Conservation (phyloP, 2,113 vertebrate genomes). For the Xerus inauris region DNA sequence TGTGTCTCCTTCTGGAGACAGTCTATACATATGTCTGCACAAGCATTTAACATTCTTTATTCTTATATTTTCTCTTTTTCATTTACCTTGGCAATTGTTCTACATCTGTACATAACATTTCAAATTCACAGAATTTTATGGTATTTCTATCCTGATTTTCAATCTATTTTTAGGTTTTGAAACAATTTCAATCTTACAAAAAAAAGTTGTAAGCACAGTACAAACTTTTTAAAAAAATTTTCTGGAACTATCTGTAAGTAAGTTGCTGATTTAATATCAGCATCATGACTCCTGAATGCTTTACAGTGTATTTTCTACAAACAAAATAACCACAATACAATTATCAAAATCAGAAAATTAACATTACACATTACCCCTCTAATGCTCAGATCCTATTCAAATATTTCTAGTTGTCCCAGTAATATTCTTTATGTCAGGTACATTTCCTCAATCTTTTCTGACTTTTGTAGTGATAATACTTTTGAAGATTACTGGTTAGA, state of each 20-base stretch:
- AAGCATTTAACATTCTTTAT: background rate
- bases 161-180: background rate
- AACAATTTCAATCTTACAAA: background rate
- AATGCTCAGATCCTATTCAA: background rate
- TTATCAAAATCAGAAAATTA: conserved; percentile 10
- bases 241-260: background rate
- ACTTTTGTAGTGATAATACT: background rate
- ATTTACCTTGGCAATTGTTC: background rate
- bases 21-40: background rate
- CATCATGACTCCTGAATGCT: background rate
- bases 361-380: background rate
- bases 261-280: background rate
- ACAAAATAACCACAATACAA: background rate
- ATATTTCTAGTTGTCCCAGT: background rate
- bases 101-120: background rate
- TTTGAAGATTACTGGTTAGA: background rate
- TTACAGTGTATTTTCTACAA: background rate
- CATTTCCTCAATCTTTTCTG: background rate
- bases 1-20: background rate
- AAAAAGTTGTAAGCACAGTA: background rate
- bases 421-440: background rate
- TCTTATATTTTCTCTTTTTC: background rate
- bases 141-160: background rate
- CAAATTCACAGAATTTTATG: background rate
- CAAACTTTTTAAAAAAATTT: background rate